Percentiles rank a stretch among this genome's conserved stretches.
phyloP scores from a whole-genome alignment of 2,888 invertebrate species.

The Epinotia demarniana region DNA sequence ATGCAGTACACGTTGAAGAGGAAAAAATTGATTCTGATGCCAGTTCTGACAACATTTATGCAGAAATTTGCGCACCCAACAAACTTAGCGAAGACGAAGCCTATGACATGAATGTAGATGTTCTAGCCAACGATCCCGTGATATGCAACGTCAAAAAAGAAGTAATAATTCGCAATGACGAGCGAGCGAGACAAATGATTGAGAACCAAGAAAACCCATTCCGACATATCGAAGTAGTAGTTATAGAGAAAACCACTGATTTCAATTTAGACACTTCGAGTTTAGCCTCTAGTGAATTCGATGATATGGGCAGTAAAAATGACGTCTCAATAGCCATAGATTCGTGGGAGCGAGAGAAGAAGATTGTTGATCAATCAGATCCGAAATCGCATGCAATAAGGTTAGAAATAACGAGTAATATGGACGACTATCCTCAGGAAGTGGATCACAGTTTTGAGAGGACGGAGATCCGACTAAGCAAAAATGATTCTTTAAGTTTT shows the following conservation, averaged over 20 bases:
- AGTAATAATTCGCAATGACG: constrained; percentile 77
- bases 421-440: constrained; percentile 74
- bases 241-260: constrained; percentile 81
- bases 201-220: constrained; percentile 79
- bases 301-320: constrained; percentile 74
- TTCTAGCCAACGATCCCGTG: constrained; percentile 78
- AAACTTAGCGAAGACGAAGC: constrained; percentile 73
- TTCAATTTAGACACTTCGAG: constrained; percentile 79
- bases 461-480: constrained; percentile 72
- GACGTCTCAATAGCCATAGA: constrained; percentile 77
- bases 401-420: constrained; percentile 80
- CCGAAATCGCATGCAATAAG: constrained; percentile 79
- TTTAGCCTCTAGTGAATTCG: constrained; percentile 74
- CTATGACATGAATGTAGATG: constrained; percentile 76
- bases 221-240: constrained; percentile 82
- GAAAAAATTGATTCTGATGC: constrained; percentile 77
- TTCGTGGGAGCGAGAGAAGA: constrained; percentile 77
- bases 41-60: constrained; percentile 87
- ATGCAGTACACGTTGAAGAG: constrained; percentile 82
- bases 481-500: constrained; percentile 79
- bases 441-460: constrained; percentile 63
- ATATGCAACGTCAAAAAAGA: constrained; percentile 82
- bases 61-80: constrained; percentile 86
- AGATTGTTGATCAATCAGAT: constrained; percentile 62
- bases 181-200: constrained; percentile 76